Evolutionary conservation across 1,140 invertebrate species (phyloP).

Genomic region (Macrocentrus cingulum): DNA sequence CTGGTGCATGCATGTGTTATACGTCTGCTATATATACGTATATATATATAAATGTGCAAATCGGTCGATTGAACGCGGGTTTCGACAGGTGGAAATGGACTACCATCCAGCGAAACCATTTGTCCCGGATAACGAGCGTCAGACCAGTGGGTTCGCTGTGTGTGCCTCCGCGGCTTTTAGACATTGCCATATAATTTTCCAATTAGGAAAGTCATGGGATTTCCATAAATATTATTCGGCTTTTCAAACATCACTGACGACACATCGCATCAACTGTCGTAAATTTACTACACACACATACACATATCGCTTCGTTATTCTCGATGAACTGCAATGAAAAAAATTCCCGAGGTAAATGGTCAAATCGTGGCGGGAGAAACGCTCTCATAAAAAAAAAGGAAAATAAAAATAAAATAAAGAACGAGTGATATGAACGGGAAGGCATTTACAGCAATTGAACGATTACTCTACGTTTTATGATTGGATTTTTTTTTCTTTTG

Average conservation of each 20-base stretch:
- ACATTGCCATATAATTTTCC: constrained; percentile 51
- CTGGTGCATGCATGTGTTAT: background rate
- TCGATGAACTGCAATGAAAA: background rate
- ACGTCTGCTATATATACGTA: background rate
- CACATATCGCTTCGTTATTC: no score
- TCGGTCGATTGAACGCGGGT: background rate
- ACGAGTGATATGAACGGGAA: no score
- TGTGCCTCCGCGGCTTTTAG: constrained; percentile 24
- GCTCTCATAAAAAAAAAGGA: no score
- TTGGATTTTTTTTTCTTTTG: no score
- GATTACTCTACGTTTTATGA: no score
- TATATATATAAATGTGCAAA: background rate
- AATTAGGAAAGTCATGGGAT: constrained; percentile 52
- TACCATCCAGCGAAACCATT: constrained; percentile 30
- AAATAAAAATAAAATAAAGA: no score
- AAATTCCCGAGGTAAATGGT: no score
- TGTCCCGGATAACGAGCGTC: constrained; percentile 30
- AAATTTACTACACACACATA: background rate
- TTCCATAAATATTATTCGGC: constrained; percentile 39
- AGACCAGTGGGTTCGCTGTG: constrained; percentile 24
- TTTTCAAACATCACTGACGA: background rate
- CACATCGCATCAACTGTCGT: background rate
- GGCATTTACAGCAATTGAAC: no score
- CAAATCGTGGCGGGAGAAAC: no score
- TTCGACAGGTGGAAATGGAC: background rate